Evolutionary conservation across 2,113 vertebrate species (phyloP).

Genomic region (Myiozetetes cayanensis): DNA sequence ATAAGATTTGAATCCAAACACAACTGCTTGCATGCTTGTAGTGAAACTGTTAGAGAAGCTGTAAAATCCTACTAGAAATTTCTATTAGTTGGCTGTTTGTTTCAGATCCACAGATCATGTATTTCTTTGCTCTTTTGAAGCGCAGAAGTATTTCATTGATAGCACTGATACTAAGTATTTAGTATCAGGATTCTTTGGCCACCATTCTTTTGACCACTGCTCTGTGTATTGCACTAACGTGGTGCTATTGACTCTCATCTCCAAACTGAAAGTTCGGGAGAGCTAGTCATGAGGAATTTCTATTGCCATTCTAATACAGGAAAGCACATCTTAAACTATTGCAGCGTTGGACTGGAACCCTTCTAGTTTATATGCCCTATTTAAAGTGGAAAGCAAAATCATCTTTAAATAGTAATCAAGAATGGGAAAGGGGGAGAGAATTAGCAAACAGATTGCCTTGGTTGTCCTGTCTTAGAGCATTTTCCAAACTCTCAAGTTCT

Average conservation of each 20-base stretch:
- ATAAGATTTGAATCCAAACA: neutral
- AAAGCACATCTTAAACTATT: neutral
- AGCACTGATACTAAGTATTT: neutral
- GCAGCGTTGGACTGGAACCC: neutral
- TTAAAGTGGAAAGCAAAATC: neutral
- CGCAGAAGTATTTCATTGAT: rapidly evolving
- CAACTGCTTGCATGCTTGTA: neutral
- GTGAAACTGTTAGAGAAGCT: neutral
- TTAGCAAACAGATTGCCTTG: neutral
- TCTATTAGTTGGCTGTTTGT: neutral
- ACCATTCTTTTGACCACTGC: too few species aligned
- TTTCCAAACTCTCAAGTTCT: neutral
- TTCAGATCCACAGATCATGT: neutral
- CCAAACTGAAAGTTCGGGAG: neutral
- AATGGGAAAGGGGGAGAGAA: neutral
- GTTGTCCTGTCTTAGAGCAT: neutral
- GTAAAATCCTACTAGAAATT: neutral
- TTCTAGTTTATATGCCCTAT: neutral
- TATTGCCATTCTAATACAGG: neutral
- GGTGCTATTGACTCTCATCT: neutral
- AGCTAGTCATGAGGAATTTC: neutral
- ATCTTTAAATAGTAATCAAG: neutral
- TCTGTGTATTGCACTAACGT: neutral
- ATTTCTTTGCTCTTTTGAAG: neutral
- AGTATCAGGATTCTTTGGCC: neutral